Evolutionary conservation across 2,888 invertebrate species (phyloP).

Genomic region (Diabrotica balteata): DNA sequence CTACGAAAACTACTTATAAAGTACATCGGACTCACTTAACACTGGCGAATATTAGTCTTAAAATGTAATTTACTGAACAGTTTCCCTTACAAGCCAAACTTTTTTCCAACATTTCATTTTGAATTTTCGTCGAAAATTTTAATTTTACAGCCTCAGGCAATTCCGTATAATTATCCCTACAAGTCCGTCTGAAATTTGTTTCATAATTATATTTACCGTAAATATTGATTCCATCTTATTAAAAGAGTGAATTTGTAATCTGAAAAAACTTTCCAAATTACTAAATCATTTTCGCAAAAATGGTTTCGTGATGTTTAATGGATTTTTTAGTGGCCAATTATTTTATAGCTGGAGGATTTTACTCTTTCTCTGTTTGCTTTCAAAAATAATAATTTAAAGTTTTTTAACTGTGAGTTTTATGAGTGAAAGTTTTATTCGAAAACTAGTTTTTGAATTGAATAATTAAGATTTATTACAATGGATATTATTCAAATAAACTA

Average conservation of each 20-base stretch:
- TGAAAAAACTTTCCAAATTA: slow-evolving; percentile 10
- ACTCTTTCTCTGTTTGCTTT: too few relatives aligned
- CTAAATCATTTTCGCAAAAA: not conserved
- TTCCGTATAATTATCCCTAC: slow-evolving; percentile 25
- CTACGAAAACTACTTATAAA: not conserved
- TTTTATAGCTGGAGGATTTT: not conserved
- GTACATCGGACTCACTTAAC: not conserved
- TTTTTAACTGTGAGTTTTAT: too few relatives aligned
- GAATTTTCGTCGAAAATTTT: slow-evolving; percentile 25
- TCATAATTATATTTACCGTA: slow-evolving; percentile 28
- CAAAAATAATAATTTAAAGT: too few relatives aligned
- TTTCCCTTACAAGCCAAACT: slow-evolving; percentile 11
- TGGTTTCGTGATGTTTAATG: not conserved
- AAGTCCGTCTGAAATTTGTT: slow-evolving; percentile 23
- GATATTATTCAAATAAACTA: too few relatives aligned
- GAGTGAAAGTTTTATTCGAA: too few relatives aligned
- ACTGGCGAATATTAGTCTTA: slow-evolving; percentile 1
- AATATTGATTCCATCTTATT: slow-evolving; percentile 28
- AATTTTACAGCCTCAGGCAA: slow-evolving; percentile 23
- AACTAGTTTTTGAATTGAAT: too few relatives aligned
- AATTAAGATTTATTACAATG: too few relatives aligned
- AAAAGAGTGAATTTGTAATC: slow-evolving; percentile 19
- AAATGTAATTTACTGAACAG: slow-evolving; percentile 9
- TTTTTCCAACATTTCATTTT: slow-evolving; percentile 17
- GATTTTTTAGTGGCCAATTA: not conserved